Evolutionary conservation across 2,797 vertebrate genomes (phyloP), one percentile per base, ranked within the genome.

Genomic region (Austrolebias charrua): DNA sequence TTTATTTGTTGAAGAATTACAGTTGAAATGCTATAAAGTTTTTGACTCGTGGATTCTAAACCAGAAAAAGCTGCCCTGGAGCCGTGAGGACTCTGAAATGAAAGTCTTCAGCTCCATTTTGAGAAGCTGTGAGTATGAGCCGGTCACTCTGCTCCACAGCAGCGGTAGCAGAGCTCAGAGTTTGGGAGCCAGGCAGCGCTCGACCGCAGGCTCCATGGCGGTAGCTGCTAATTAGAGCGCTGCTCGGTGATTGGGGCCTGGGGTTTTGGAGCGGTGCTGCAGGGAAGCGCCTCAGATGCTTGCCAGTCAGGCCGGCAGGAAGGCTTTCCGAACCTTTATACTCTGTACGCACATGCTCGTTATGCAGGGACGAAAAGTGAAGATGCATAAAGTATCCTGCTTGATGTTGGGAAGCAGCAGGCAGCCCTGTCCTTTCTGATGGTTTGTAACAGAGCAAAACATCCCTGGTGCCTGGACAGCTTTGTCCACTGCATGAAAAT

Each of bases 151-250:
- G n/a, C 58, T 75, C 61, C 29, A 14, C 70, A 65, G 79, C 75
- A 72, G 80, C 88, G 64, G 82, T 63, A 76, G 80, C 82, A 75
- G 62, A 76, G 79, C 66, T 71, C 48, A 6, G 73, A 75, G 72
- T 69, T 76, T 73, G 78, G 76, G 67, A 79, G 78, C 82, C 64
- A 67, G 82, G 90, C 84, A n/a, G 31, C 18, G 81, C 74, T 85
- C 82, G 82, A 93, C 92, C 92, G 54, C 92, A 92, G 91, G 91
- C 91, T 93, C 90, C 91, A 89, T 55, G 89, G 90, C 85, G 90
- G 91, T 91, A 79, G 85, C 87, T 85, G 86, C 86, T 92, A 92
- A 93, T 93, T 92, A 91, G 90, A 92, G 85, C 56, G 71, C 79
- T 83, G 82, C 85, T 83, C 80, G n/a, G 82, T 86, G 91, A 92